These are phyloP conservation scores for Dolichopus griseipennis DNA, from an alignment of 2,888 invertebrate genomes.

Conservation along the genomic window DNA sequence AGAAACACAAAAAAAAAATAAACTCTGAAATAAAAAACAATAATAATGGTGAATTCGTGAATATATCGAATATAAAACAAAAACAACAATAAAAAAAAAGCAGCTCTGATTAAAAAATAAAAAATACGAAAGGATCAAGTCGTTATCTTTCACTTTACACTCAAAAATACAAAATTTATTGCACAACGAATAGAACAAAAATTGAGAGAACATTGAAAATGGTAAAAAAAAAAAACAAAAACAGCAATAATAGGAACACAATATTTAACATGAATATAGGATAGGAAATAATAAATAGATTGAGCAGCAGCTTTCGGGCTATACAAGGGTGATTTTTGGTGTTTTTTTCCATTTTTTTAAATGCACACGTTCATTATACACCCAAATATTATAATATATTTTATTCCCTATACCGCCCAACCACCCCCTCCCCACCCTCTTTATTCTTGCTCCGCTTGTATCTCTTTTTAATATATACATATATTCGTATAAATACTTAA, in stretches of 20 bases:
- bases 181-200: background rate
- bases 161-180: slow-evolving; percentile 4
- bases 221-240: background rate
- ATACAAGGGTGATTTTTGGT: no score
- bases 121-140: slow-evolving; percentile 2
- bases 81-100: background rate
- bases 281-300: background rate
- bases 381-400: no score
- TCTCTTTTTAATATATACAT: background rate
- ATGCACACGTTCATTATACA: no score
- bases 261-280: background rate
- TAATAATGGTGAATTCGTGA: slow-evolving; percentile 6
- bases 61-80: background rate
- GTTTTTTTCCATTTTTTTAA: no score
- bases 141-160: slow-evolving; percentile 6
- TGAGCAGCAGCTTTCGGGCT: background rate
- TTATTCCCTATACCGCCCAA: no score
- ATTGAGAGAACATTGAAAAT: no score
- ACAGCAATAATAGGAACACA: background rate
- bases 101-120: slow-evolving; percentile 3
- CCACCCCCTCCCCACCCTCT: no score
- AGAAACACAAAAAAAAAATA: background rate
- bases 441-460: no score
- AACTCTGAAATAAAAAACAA: background rate
- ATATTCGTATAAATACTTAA: background rate